These are phyloP conservation scores for Microplitis deprimator DNA, from an alignment of 2,888 invertebrate genomes.

Conservation along the genomic window DNA sequence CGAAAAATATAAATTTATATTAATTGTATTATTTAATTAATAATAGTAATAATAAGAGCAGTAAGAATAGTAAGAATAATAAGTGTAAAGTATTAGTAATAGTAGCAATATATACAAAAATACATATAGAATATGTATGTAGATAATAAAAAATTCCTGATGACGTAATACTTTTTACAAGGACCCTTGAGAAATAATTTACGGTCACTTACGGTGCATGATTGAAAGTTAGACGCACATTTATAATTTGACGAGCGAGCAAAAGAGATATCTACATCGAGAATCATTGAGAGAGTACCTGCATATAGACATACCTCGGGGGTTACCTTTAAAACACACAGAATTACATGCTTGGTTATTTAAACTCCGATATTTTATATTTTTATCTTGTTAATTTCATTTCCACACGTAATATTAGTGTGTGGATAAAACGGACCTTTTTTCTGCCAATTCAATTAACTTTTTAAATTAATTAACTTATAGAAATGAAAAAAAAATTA, in stretches of 20 bases:
- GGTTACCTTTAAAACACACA: slow-evolving; percentile 69
- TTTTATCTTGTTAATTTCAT: neutral
- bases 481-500: too few species aligned
- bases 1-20: neutral
- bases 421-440: neutral
- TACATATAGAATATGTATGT: neutral
- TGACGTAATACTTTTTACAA: neutral
- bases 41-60: neutral
- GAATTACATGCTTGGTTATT: slow-evolving; percentile 61
- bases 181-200: slow-evolving; percentile 23
- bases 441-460: too few species aligned
- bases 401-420: neutral
- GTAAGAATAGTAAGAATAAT: neutral
- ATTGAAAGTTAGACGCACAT: slow-evolving; percentile 36
- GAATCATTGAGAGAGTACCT: slow-evolving; percentile 55
- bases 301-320: slow-evolving; percentile 70
- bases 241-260: slow-evolving; percentile 36
- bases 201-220: slow-evolving; percentile 65
- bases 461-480: too few species aligned
- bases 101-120: neutral
- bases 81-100: neutral
- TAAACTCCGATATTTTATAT: slow-evolving; percentile 9
- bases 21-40: neutral
- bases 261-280: slow-evolving; percentile 34
- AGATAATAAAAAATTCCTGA: neutral